Conservation (phyloP, 2,888 invertebrate species). For the Thalpophila matura region DNA sequence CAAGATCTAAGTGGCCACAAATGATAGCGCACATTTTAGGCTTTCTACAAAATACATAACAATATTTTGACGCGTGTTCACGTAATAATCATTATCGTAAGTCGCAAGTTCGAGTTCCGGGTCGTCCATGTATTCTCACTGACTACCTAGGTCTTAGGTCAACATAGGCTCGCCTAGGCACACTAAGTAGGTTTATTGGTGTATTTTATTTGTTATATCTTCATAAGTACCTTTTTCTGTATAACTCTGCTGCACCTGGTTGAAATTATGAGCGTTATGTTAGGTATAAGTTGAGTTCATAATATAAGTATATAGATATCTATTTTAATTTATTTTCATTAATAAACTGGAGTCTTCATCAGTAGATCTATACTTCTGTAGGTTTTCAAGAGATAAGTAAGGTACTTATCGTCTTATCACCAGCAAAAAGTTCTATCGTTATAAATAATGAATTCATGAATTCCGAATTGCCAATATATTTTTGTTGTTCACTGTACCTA, state of each 20-base stretch:
- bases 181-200: constrained; percentile 22
- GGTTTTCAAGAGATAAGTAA: too few relatives aligned
- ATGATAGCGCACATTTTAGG: not conserved
- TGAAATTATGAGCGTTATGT: constrained; percentile 3
- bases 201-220: constrained; percentile 36
- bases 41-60: not conserved
- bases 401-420: too few relatives aligned
- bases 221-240: constrained; percentile 24
- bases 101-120: constrained; percentile 54
- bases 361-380: too few relatives aligned
- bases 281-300: not conserved
- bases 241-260: constrained; percentile 14
- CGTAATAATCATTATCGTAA: constrained; percentile 37
- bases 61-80: constrained; percentile 23
- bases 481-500: too few relatives aligned
- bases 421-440: too few relatives aligned
- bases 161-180: constrained; percentile 16
- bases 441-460: too few relatives aligned
- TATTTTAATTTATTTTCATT: too few relatives aligned
- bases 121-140: constrained; percentile 31
- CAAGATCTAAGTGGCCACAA: too few relatives aligned
- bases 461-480: too few relatives aligned
- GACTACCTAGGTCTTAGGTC: constrained; percentile 56
- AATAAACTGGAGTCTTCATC: too few relatives aligned
- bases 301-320: too few relatives aligned